phyloP scores from a whole-genome alignment of 2,888 invertebrate species.

The Ichneumon xanthorius region DNA sequence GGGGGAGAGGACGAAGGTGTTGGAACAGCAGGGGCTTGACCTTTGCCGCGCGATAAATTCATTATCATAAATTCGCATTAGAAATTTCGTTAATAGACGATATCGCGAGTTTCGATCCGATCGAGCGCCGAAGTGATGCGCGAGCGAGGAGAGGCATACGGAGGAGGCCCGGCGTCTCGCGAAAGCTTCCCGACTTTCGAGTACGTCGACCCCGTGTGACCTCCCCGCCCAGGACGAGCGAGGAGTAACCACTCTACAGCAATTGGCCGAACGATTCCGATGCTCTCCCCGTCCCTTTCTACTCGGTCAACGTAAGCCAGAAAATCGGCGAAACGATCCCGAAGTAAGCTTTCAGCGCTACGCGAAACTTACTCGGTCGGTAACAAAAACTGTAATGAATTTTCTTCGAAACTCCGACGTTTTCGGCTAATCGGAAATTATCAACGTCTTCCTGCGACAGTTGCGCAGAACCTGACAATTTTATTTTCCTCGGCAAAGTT shows the following conservation, averaged over 20 bases:
- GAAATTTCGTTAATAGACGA: conserved; percentile 80
- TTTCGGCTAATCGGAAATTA: too few relatives aligned
- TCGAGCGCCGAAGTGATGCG: conserved; percentile 61
- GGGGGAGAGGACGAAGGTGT: not conserved
- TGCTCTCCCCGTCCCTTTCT: not conserved
- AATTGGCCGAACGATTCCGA: conserved; percentile 52
- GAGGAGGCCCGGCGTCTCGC: conserved; percentile 65
- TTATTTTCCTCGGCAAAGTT: too few relatives aligned
- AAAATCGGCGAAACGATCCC: not conserved
- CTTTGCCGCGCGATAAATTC: conserved; percentile 48
- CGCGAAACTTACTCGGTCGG: not conserved
- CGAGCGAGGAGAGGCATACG: conserved; percentile 27
- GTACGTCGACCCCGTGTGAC: conserved; percentile 79
- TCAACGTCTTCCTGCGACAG: too few relatives aligned
- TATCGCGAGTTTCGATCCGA: conserved; percentile 76
- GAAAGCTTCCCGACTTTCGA: conserved; percentile 83
- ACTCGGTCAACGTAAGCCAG: not conserved
- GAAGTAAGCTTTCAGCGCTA: not conserved
- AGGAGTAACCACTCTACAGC: conserved; percentile 42
- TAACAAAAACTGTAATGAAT: not conserved
- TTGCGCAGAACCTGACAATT: too few relatives aligned
- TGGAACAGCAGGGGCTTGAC: conserved; percentile 29
- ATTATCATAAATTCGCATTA: conserved; percentile 81
- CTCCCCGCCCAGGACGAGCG: conserved; percentile 56
- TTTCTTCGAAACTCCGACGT: not conserved